These are phyloP conservation scores for Alectoris magna DNA, from an alignment of 2,797 vertebrate genomes.

Conservation along the genomic window DNA sequence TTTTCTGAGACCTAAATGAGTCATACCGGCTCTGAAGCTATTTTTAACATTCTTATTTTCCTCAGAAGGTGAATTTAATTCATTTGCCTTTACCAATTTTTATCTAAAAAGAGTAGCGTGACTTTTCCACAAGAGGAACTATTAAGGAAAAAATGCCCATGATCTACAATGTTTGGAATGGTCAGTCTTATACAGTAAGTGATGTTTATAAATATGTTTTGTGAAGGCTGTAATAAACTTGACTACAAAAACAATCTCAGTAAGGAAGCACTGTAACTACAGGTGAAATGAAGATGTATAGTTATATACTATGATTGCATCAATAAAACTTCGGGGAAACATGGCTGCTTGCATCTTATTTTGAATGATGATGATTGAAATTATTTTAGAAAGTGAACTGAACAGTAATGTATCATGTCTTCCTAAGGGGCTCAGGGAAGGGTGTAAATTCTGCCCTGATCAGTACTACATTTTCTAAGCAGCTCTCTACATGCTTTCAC, in stretches of 20 bases:
- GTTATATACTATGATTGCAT: background rate
- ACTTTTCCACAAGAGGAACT: constrained; percentile 20
- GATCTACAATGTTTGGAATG: background rate
- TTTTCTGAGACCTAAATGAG: constrained; percentile 51
- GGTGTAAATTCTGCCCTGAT: background rate
- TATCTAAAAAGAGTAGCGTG: constrained; percentile 12
- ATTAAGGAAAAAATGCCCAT: background rate
- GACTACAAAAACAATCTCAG: background rate
- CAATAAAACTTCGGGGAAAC: constrained; percentile 47
- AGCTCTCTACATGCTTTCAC: background rate
- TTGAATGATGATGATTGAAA: background rate
- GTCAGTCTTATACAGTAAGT: background rate
- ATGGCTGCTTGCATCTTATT: background rate
- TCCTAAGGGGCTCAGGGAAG: background rate
- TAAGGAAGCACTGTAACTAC: background rate
- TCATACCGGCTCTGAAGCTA: constrained; percentile 5
- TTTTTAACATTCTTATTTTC: constrained; percentile 45
- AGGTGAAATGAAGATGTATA: constrained; percentile 20
- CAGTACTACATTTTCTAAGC: background rate
- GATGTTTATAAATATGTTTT: background rate
- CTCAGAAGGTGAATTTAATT: constrained; percentile 49
- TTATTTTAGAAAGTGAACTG: background rate
- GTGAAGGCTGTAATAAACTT: background rate
- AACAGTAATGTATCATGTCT: background rate
- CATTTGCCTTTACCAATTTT: constrained; percentile 43